These are phyloP conservation scores for Corythoichthys haematopterus DNA, from an alignment of 2,113 vertebrate species.

Conservation along the genomic window DNA sequence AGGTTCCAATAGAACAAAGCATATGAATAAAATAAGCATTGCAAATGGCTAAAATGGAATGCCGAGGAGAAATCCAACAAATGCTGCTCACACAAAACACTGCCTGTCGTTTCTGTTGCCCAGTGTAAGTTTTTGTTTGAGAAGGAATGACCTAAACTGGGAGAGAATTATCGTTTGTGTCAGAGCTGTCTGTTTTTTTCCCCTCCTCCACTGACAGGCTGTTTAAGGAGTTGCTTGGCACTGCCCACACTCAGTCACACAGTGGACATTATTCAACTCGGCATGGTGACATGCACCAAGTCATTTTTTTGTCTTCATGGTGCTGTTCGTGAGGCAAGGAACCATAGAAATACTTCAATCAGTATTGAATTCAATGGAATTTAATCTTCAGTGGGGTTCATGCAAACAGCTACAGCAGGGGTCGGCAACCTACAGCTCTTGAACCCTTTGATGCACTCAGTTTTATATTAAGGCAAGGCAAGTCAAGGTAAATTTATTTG, in stretches of 20 bases:
- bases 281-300: conserved; percentile 6
- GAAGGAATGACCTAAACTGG: conserved; percentile 22
- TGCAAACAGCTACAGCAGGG: too few species aligned
- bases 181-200: conserved; percentile 3
- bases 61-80: conserved; percentile 36
- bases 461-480: too few species aligned
- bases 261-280: conserved; percentile 61
- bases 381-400: too few species aligned
- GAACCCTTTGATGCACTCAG: too few species aligned
- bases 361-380: too few species aligned
- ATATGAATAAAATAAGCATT: conserved; percentile 24
- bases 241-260: conserved; percentile 45
- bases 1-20: conserved; percentile 31
- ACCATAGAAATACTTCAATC: too few species aligned
- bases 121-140: conserved; percentile 22
- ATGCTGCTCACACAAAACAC: too few species aligned
- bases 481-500: too few species aligned
- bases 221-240: conserved; percentile 45
- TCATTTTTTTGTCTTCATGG: background rate
- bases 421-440: too few species aligned
- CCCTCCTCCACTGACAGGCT: conserved; percentile 22
- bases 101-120: conserved; percentile 12
- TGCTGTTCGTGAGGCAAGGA: too few species aligned
- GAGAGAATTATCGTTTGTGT: conserved; percentile 47
- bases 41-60: conserved; percentile 21